Evolutionary conservation across 2,113 vertebrate species (phyloP).

Genomic region (Ciconia maguari): DNA sequence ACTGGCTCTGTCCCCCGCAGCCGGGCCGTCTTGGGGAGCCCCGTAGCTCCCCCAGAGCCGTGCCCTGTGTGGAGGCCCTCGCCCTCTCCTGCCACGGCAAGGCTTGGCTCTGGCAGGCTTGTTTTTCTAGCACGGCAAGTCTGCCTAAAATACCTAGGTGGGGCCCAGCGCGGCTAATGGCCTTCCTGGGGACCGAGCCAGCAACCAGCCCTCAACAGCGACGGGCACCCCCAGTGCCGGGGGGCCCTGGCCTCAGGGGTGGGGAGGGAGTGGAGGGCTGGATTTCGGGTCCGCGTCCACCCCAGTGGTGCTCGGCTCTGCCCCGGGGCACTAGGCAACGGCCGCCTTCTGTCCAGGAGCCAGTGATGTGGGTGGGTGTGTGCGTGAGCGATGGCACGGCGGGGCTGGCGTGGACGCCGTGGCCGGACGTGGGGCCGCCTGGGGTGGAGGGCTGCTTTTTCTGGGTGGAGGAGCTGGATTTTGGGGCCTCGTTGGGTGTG

Average conservation of each 20-base stretch:
- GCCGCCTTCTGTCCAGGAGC: not conserved
- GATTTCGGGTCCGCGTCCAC: not conserved
- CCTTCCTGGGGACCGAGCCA: slow-evolving; percentile 5
- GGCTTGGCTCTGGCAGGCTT: slow-evolving; percentile 8
- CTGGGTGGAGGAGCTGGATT: not conserved
- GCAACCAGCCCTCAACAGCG: not conserved
- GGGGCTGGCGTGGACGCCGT: not conserved
- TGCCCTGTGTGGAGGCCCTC: not conserved
- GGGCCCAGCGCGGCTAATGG: slow-evolving; percentile 4
- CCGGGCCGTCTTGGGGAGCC: fast-evolving
- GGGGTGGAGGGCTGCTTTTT: not conserved
- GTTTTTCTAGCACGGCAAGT: slow-evolving; percentile 57
- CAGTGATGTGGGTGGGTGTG: not conserved
- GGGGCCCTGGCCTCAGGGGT: not conserved
- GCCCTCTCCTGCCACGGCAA: not conserved
- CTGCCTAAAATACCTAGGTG: slow-evolving; percentile 18
- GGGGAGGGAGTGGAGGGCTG: not conserved
- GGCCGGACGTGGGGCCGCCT: fast-evolving
- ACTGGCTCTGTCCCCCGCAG: fast-evolving
- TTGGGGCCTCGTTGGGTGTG: not conserved
- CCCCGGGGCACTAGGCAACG: not conserved
- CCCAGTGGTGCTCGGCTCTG: not conserved
- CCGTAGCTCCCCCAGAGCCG: fast-evolving
- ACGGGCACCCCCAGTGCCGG: not conserved
- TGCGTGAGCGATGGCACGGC: not conserved